These are phyloP conservation scores for Drosophila siamana DNA, from an alignment of 2,888 invertebrate species.

Conservation along the genomic window DNA sequence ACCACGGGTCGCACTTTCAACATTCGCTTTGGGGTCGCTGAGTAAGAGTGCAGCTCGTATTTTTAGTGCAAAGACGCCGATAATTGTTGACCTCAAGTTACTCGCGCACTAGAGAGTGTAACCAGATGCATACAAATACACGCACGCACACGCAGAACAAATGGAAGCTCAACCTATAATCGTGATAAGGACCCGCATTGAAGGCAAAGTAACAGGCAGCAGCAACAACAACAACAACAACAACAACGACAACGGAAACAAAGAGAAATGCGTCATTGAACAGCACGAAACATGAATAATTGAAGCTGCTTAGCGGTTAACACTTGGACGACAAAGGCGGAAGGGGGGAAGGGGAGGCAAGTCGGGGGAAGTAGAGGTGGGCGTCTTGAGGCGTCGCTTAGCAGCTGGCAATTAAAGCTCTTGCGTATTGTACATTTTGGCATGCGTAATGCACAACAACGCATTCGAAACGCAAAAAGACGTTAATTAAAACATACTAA, in stretches of 20 bases:
- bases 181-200: slow-evolving; percentile 58
- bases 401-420: slow-evolving; percentile 49
- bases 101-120: background rate
- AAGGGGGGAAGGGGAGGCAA: background rate
- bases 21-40: background rate
- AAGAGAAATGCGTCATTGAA: slow-evolving; percentile 49
- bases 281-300: slow-evolving; percentile 60
- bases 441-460: slow-evolving; percentile 12
- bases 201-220: slow-evolving; percentile 14
- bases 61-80: slow-evolving; percentile 28
- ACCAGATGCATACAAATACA: slow-evolving; percentile 12
- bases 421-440: slow-evolving; percentile 7
- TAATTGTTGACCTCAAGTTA: slow-evolving; percentile 40
- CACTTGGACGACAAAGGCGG: background rate
- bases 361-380: background rate
- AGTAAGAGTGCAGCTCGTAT: slow-evolving; percentile 14
- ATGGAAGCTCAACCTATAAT: slow-evolving; percentile 55
- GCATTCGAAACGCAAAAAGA: slow-evolving; percentile 16
- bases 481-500: slow-evolving; percentile 37
- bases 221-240: background rate
- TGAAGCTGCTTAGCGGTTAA: slow-evolving; percentile 50
- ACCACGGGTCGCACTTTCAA: background rate
- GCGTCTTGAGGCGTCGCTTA: slow-evolving; percentile 36
- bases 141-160: slow-evolving; percentile 29
- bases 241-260: slow-evolving; percentile 6